These are phyloP conservation scores for Brachyptera putata DNA, from an alignment of 2,888 invertebrate species.

Conservation along the genomic window DNA sequence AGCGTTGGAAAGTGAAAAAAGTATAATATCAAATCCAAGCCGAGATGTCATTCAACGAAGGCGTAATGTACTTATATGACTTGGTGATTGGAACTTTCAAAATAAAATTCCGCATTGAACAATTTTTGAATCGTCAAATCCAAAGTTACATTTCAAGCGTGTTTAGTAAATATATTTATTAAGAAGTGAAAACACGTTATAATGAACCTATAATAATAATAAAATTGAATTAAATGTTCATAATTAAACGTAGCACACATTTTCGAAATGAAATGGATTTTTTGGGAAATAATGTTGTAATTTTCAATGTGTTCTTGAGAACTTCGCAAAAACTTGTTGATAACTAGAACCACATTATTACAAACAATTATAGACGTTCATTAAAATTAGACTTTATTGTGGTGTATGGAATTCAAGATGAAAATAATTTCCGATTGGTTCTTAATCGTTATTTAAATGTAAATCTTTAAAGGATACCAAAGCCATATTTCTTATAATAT, in stretches of 20 bases:
- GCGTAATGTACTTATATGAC: not conserved
- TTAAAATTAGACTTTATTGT: not conserved
- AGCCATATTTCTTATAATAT: not conserved
- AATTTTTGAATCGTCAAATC: too few species aligned
- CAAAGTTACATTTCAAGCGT: too few species aligned
- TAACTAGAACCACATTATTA: not conserved
- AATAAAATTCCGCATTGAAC: too few species aligned
- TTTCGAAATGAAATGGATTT: not conserved
- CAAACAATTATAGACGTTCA: not conserved
- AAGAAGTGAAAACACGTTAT: too few species aligned
- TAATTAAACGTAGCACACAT: not conserved
- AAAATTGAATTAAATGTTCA: too few species aligned
- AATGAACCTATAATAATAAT: too few species aligned
- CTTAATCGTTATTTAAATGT: slow-evolving; percentile 12
- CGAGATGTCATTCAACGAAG: not conserved
- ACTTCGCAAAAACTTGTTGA: not conserved
- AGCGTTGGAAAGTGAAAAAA: slow-evolving; percentile 14
- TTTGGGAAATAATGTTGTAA: not conserved
- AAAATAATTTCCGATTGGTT: not conserved
- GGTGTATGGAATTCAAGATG: not conserved
- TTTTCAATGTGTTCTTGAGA: not conserved
- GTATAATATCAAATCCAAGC: slow-evolving; percentile 7
- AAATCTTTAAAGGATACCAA: slow-evolving; percentile 11
- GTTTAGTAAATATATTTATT: too few species aligned
- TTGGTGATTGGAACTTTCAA: not conserved